Evolutionary conservation across 2,797 vertebrate genomes (phyloP), one percentile per base, ranked within the genome.

Genomic region (Pangasius macronema): DNA sequence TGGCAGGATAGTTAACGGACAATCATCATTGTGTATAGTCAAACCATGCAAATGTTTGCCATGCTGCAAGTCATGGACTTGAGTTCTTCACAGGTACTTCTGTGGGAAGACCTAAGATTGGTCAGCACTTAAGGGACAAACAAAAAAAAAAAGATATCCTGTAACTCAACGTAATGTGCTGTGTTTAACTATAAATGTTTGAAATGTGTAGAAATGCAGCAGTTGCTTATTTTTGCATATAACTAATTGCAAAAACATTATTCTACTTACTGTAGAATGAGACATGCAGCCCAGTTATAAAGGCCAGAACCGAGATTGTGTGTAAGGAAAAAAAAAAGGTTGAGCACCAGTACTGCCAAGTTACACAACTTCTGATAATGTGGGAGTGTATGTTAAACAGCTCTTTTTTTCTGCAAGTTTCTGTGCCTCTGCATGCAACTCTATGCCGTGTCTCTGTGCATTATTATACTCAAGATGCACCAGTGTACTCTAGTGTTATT

Each of bases 361-460:
- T 83, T 87, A 77, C 72, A 88, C 30, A 84, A 73, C 55, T 49
- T 85, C 90, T 92, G 91, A 91, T 92, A 91, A 90, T 89, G 84
- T 46, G 39, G 82, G 61, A 83, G 61, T 68, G 16, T 33, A 68
- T 33, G 63, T 92, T 84, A 91, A 92, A 76, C 88, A 79, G 87
- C 61, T 55, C 22, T 75, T 89, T 81, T 81, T 89, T 81, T 87
- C 88, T 95, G 95, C 94, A 95, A 94, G 94, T 85, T 85, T 89
- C 76, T 80, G 76, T 86, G 73, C 87, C 87, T 89, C 82, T 92
- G 92, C 91, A 91, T 92, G 92, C 89, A 85, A 86, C 86, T 85
- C 93, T 93, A 92, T 93, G 94, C 93, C 92, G 93, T 95, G 91
- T 91, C 93, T 94, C 88, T 91, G 93, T 95, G 91, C 84, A 85